These are phyloP conservation scores for Drosophila emarginata DNA, from an alignment of 2,888 invertebrate genomes.

Conservation along the genomic window DNA sequence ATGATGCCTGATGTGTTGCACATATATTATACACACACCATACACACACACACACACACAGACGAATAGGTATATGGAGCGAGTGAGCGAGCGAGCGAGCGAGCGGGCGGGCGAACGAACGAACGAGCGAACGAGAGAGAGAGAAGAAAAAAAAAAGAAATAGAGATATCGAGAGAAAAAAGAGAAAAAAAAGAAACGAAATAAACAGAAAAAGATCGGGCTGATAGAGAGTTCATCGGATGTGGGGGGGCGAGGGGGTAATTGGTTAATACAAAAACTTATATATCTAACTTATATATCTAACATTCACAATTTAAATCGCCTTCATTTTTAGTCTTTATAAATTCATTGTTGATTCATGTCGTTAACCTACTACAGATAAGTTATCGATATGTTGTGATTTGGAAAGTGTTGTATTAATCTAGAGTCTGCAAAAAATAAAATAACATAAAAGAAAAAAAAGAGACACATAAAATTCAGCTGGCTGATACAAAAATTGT, in stretches of 20 bases:
- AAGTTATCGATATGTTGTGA: slow-evolving; percentile 81
- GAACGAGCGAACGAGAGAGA: slow-evolving; percentile 30
- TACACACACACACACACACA: slow-evolving; percentile 2
- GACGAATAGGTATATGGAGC: background rate
- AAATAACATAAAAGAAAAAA: slow-evolving; percentile 53
- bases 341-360: slow-evolving; percentile 41
- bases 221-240: slow-evolving; percentile 58
- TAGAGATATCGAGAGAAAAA: background rate
- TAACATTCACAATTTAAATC: slow-evolving; percentile 4
- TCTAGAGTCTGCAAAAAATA: slow-evolving; percentile 78
- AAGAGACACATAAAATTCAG: slow-evolving; percentile 37
- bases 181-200: slow-evolving; percentile 52
- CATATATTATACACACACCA: slow-evolving; percentile 52
- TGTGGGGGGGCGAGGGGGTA: slow-evolving; percentile 27
- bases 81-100: background rate
- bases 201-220: slow-evolving; percentile 36
- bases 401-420: slow-evolving; percentile 80
- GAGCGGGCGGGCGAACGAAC: slow-evolving; percentile 31
- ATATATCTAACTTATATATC: slow-evolving; percentile 30
- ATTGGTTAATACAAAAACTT: slow-evolving; percentile 22
- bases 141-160: background rate
- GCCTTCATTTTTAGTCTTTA: slow-evolving; percentile 9
- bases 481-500: slow-evolving; percentile 42
- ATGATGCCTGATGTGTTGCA: slow-evolving; percentile 86
- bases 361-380: slow-evolving; percentile 73